A percentile compares a stretch with the other conserved stretches of the same genome.
phyloP scores from a whole-genome alignment of 2,797 vertebrate genomes.

The Chloroceryle amazona region DNA sequence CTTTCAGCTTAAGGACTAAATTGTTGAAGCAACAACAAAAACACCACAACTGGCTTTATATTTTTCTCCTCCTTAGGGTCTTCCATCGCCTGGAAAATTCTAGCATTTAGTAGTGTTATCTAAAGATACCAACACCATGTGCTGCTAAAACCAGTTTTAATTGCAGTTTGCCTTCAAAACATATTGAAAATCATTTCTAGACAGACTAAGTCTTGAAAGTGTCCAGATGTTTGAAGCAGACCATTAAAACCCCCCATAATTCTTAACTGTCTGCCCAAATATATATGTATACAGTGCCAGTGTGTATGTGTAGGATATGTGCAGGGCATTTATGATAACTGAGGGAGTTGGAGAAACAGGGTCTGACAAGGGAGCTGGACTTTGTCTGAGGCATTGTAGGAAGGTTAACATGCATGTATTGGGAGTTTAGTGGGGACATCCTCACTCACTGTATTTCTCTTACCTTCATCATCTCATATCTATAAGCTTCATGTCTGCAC shows the following conservation, averaged over 20 bases:
- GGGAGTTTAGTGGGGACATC: not conserved
- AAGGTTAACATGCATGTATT: not conserved
- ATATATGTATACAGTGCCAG: not conserved
- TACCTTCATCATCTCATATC: not conserved
- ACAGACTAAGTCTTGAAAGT: not conserved
- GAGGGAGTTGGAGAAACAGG: not conserved
- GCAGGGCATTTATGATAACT: not conserved
- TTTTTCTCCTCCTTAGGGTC: not conserved
- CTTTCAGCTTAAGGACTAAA: conserved; percentile 24
- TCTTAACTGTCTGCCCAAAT: not conserved
- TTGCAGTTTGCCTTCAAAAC: not conserved
- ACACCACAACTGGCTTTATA: not conserved
- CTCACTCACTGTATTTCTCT: not conserved
- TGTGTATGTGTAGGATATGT: not conserved
- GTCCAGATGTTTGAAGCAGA: not conserved
- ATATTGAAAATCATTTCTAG: not conserved
- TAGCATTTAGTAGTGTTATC: not conserved
- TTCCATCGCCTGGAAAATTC: not conserved
- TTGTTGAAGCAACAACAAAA: conserved; percentile 17
- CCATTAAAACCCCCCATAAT: not conserved
- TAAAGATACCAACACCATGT: not conserved
- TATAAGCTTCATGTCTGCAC: not conserved
- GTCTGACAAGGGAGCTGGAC: not conserved
- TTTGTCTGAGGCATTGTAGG: not conserved
- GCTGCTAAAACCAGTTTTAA: not conserved